Conservation (phyloP, 2,113 vertebrate genomes). For the Paralichthys olivaceus region DNA sequence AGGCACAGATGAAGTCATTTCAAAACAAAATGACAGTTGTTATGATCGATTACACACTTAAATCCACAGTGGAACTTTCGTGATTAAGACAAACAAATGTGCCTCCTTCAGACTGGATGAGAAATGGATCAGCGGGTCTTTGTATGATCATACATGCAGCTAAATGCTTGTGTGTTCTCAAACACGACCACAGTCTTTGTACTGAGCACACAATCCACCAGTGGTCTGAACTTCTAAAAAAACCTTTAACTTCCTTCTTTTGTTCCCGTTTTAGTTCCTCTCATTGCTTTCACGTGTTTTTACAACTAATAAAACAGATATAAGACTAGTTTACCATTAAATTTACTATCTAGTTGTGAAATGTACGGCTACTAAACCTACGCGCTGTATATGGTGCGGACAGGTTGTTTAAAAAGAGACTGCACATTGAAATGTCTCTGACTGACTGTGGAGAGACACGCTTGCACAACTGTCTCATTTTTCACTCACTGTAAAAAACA, state of each 20-base stretch:
- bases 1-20: too few relatives aligned
- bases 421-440: too few relatives aligned
- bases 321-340: neutral
- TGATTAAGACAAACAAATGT: too few relatives aligned
- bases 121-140: neutral
- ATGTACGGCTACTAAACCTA: neutral
- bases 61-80: too few relatives aligned
- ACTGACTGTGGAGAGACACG: too few relatives aligned
- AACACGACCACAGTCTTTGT: too few relatives aligned
- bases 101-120: neutral
- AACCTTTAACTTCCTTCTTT: neutral
- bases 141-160: neutral
- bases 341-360: neutral
- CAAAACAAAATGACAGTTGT: too few relatives aligned
- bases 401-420: neutral
- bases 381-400: neutral
- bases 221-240: neutral
- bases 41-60: too few relatives aligned
- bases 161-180: neutral
- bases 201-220: neutral
- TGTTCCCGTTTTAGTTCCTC: neutral
- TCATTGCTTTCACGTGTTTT: neutral
- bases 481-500: constrained; percentile 79
- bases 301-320: neutral
- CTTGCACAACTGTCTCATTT: too few relatives aligned